Evolutionary conservation across 92 coral and sea anemone species (phyloP), one percentile per base, ranked within the genome.

Genomic region (Plumapathes pennacea): DNA sequence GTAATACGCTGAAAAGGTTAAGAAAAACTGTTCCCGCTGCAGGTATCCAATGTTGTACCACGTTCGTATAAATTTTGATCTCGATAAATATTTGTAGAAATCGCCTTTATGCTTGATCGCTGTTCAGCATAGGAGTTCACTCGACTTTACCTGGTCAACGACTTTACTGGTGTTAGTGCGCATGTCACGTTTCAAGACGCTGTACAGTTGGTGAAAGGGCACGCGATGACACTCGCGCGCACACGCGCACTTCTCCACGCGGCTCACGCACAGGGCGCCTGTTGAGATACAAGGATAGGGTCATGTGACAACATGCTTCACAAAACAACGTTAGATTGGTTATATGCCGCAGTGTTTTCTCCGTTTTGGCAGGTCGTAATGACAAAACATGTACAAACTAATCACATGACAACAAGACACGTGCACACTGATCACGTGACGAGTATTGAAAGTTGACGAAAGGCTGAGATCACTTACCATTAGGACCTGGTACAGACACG

Each of bases 251-350:
- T 43, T 54, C 27, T 38, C 7, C 10, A 73, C 42, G 44, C 54
- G 62, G 36, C 63, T 27, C n/a, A 63, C 65, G 25, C 81, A 73
- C 10, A 62, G 59, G 14, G 73, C 73, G 18, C 72, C 72, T 73
- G 15, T 13, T 6, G 42, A 24, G 36, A 41, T 28, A 3, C 5
- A 51, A 3, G 3, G 15, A 51, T 3, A 5, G 14, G 28, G 37
- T 23, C 28, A 21, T 2, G 12, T 10, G n/a, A n/a, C n/a, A n/a
- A n/a, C n/a, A n/a, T n/a, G n/a, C n/a, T n/a, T n/a, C n/a, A n/a
- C n/a, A n/a, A n/a, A n/a, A n/a, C n/a, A n/a, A n/a, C n/a, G n/a
- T n/a, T n/a, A n/a, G n/a, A n/a, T n/a, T n/a, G n/a, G n/a, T n/a
- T n/a, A n/a, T n/a, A n/a, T n/a, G n/a, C n/a, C n/a, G n/a, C n/a